Evolutionary conservation across 1,140 invertebrate species (phyloP).

Genomic region (Leptinotarsa undecemlineata): DNA sequence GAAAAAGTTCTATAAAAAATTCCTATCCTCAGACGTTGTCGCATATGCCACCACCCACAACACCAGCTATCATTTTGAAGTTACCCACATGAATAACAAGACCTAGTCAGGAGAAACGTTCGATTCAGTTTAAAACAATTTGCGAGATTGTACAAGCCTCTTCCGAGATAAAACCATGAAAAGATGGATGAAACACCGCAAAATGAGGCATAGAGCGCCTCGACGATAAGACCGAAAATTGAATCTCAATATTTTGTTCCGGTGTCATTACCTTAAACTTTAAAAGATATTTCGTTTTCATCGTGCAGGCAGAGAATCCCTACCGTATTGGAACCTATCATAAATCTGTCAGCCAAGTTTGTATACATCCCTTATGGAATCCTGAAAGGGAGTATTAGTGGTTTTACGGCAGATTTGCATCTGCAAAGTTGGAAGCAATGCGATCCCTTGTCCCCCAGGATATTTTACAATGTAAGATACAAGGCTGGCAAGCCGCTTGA

Average conservation of each 20-base stretch:
- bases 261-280: neutral
- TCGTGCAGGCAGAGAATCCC: conserved; percentile 20
- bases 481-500: neutral
- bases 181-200: neutral
- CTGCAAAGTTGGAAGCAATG: conserved; percentile 44
- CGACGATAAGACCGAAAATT: conserved; percentile 1
- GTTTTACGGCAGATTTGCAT: conserved; percentile 51
- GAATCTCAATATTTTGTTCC: neutral
- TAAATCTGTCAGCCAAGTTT: conserved; percentile 46
- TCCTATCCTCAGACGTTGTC: neutral
- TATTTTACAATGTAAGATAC: conserved; percentile 29
- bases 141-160: conserved; percentile 7
- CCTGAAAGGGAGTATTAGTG: conserved; percentile 45
- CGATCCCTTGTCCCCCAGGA: conserved; percentile 32
- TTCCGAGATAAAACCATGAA: neutral
- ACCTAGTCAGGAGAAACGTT: neutral
- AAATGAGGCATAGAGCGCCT: neutral
- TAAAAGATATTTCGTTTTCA: neutral
- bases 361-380: conserved; percentile 40
- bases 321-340: conserved; percentile 40
- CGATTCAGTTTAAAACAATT: conserved; percentile 36
- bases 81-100: conserved; percentile 6
- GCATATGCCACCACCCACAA: neutral
- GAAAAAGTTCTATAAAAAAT: neutral
- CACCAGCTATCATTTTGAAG: neutral